Conservation (phyloP, 2,113 vertebrate species). For the Aldabrachelys gigantea region DNA sequence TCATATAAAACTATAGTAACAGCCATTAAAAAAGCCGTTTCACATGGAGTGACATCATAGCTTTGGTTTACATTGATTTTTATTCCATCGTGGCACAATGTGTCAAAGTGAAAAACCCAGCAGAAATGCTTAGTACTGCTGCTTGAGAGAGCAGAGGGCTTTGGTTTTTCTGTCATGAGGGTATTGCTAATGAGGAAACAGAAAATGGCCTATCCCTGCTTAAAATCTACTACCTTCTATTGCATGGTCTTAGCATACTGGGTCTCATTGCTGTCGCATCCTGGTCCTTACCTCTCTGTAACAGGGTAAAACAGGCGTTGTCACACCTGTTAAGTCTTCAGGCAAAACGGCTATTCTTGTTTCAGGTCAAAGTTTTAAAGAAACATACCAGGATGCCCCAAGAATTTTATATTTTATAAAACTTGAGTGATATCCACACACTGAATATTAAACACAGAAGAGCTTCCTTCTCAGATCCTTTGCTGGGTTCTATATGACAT, state of each 20-base stretch:
- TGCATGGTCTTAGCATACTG: background rate
- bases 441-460: background rate
- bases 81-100: background rate
- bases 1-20: rapidly evolving
- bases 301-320: background rate
- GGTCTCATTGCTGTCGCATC: background rate
- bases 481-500: background rate
- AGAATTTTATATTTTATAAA: background rate
- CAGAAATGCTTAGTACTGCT: background rate
- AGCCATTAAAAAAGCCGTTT: background rate
- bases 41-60: background rate
- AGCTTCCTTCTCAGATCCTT: background rate
- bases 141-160: background rate
- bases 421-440: background rate
- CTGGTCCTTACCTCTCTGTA: background rate
- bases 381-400: background rate
- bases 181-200: background rate
- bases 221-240: background rate
- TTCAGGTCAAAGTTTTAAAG: background rate
- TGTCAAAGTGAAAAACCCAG: background rate
- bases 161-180: background rate
- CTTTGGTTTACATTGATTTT: background rate
- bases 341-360: background rate
- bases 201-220: background rate
- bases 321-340: background rate